These are phyloP conservation scores for Pteria penguin DNA, from an alignment of 2,888 invertebrate species.

Conservation along the genomic window DNA sequence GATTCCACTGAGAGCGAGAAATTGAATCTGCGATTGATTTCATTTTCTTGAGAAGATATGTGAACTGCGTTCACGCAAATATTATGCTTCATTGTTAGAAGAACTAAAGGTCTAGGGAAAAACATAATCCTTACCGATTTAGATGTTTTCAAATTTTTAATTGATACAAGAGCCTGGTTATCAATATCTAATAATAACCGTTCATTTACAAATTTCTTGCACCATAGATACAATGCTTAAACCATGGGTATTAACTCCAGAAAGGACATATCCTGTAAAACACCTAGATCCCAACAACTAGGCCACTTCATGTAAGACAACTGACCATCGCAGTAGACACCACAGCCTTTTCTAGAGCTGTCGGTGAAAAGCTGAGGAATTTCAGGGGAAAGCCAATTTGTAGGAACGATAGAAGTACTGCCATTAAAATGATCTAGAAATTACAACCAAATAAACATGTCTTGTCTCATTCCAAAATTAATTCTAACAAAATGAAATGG, in stretches of 20 bases:
- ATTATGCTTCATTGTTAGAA: too few relatives aligned
- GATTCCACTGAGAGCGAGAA: too few relatives aligned
- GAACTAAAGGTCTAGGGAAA: too few relatives aligned
- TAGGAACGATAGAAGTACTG: background rate
- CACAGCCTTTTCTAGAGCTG: background rate
- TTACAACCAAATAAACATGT: background rate
- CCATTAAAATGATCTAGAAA: constrained; percentile 5
- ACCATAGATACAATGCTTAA: background rate
- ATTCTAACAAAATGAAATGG: background rate
- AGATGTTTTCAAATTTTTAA: too few relatives aligned
- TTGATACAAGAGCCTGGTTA: too few relatives aligned
- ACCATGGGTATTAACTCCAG: constrained; percentile 4
- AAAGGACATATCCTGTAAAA: constrained; percentile 1
- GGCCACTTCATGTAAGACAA: background rate
- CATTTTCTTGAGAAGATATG: too few relatives aligned
- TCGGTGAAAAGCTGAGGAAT: constrained; percentile 1
- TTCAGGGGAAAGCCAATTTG: background rate
- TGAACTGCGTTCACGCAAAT: too few relatives aligned
- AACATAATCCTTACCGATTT: too few relatives aligned
- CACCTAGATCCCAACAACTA: background rate
- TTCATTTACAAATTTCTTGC: too few relatives aligned
- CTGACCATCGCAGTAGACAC: background rate
- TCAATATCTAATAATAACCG: too few relatives aligned
- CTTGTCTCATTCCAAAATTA: background rate
- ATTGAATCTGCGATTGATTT: too few relatives aligned